Evolutionary conservation across 2,888 invertebrate species (phyloP).

Genomic region (Tridacna crocea): DNA sequence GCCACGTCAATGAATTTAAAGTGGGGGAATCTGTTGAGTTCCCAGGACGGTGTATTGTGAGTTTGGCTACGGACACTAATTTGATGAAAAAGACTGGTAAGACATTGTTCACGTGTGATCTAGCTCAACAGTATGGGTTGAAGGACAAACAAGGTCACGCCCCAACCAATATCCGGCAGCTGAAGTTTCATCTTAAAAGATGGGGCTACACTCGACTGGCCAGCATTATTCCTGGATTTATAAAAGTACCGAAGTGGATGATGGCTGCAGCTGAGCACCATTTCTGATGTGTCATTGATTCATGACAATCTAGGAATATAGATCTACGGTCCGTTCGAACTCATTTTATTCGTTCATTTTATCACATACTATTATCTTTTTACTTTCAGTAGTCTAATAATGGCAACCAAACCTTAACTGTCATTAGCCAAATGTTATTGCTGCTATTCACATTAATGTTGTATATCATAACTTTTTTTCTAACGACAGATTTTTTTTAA

Average conservation of each 20-base stretch:
- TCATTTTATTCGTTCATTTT: no score
- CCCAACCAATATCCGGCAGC: constrained; percentile 34
- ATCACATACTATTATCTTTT: no score
- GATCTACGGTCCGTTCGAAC: no score
- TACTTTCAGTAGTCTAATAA: no score
- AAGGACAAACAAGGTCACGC: constrained; percentile 81
- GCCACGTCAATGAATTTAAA: constrained; percentile 39
- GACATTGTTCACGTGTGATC: constrained; percentile 81
- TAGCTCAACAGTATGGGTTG: constrained; percentile 83
- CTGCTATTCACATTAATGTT: no score
- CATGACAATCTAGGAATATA: no score
- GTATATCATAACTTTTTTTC: no score
- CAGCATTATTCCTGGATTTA: constrained; percentile 33
- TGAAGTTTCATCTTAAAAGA: constrained; percentile 14
- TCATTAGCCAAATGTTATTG: no score
- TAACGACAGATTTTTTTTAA: no score
- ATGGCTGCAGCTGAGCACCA: constrained; percentile 39
- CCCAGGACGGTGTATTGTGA: constrained; percentile 73
- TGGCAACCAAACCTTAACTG: no score
- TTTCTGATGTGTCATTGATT: no score
- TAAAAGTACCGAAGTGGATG: constrained; percentile 46
- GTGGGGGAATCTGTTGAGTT: constrained; percentile 75
- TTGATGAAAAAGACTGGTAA: constrained; percentile 82
- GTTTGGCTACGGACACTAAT: constrained; percentile 76
- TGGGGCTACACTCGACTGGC: constrained; percentile 32